Percentiles rank a stretch among this genome's conserved stretches.
Conservation (phyloP, 1,140 invertebrate species). For the Nasonia giraulti region DNA sequence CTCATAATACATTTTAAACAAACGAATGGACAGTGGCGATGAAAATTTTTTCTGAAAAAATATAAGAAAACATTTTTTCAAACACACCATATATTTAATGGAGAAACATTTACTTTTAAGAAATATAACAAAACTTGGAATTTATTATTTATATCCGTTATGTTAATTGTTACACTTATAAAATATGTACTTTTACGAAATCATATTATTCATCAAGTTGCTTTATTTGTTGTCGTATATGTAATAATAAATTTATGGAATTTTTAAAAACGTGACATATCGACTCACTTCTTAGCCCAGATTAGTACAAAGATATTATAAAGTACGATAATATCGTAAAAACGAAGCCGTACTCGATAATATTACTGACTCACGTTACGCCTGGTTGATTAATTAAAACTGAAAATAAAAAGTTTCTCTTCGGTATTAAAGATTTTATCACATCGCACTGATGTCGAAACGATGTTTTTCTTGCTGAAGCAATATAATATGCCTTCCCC, state of each 20-base stretch:
- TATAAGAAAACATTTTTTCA: neutral
- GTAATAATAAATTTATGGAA: neutral
- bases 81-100: no score
- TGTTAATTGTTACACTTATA: no score
- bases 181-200: no score
- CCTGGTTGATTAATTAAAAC: no score
- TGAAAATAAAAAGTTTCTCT: no score
- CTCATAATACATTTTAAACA: conserved; percentile 42
- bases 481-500: neutral
- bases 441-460: neutral
- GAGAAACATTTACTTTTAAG: no score
- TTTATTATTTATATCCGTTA: no score
- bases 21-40: conserved; percentile 27
- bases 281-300: neutral
- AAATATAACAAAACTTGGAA: no score
- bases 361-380: neutral
- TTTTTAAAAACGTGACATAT: neutral
- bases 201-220: no score
- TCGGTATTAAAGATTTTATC: neutral
- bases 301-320: neutral
- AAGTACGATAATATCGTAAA: neutral
- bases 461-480: neutral
- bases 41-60: conserved; percentile 43
- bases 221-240: no score
- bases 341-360: neutral